Conservation (phyloP, 2,113 vertebrate genomes). For the Spilogale gracilis region DNA sequence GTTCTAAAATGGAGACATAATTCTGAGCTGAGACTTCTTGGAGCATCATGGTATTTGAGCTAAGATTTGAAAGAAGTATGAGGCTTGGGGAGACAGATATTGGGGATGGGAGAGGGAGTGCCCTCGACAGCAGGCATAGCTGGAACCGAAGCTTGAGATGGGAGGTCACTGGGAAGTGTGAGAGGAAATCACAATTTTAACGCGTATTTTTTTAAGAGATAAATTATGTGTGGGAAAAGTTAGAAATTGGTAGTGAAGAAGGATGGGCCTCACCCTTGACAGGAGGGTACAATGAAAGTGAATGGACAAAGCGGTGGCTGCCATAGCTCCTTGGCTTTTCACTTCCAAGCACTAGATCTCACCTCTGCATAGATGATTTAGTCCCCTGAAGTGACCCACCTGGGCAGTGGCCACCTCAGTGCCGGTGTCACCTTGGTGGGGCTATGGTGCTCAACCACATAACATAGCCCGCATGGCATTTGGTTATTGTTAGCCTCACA, state of each 20-base stretch:
- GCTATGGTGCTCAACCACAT: not conserved
- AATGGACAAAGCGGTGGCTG: not conserved
- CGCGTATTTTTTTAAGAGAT: not conserved
- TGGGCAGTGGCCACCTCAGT: not conserved
- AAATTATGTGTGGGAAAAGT: not conserved
- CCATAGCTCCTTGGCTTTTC: not conserved
- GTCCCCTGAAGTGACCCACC: not conserved
- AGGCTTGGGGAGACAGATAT: not conserved
- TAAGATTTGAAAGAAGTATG: not conserved
- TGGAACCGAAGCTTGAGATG: not conserved
- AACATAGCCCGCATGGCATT: not conserved
- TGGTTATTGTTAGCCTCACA: not conserved
- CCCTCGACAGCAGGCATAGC: fast-evolving
- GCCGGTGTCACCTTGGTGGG: not conserved
- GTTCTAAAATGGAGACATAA: slow-evolving; percentile 31
- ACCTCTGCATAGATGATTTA: not conserved
- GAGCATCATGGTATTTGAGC: not conserved
- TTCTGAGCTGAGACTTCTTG: slow-evolving; percentile 4
- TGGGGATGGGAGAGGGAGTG: not conserved
- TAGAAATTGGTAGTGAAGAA: not conserved
- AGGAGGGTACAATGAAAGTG: not conserved
- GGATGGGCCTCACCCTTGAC: not conserved
- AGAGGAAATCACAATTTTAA: not conserved
- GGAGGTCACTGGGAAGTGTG: not conserved
- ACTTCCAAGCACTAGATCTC: not conserved